A percentile compares a stretch with the other conserved stretches of the same genome.
Evolutionary conservation across 2,113 vertebrate species (phyloP).

Genomic region (Engraulis encrasicolus): DNA sequence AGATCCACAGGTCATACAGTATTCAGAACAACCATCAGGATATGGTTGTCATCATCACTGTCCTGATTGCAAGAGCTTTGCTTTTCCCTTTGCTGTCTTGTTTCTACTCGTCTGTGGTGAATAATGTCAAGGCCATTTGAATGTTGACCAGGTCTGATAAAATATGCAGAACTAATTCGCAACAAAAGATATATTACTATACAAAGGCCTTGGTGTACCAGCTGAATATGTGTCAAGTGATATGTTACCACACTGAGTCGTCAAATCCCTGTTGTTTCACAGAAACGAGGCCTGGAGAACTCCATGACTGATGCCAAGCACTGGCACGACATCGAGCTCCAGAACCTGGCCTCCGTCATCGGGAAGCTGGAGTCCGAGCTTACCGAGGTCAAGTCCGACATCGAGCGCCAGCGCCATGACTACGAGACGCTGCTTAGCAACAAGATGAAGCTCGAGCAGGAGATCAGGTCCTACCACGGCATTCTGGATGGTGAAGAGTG

Average conservation of each 20-base stretch:
- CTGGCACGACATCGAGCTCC: conserved; percentile 92
- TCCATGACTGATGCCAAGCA: conserved; percentile 85
- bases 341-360: conserved; percentile 89
- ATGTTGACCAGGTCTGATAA: background rate
- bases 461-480: conserved; percentile 83
- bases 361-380: conserved; percentile 89
- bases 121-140: background rate
- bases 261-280: too few species aligned
- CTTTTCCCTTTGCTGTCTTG: too few species aligned
- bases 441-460: conserved; percentile 84
- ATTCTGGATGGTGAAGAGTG: conserved; percentile 89
- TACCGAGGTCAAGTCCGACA: conserved; percentile 80
- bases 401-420: conserved; percentile 83
- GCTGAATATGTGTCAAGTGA: too few species aligned
- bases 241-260: too few species aligned
- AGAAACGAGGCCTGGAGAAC: conserved; percentile 94
- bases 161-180: background rate
- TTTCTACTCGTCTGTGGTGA: background rate
- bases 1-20: too few species aligned
- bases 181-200: too few species aligned
- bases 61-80: too few species aligned
- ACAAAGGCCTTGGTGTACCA: too few species aligned
- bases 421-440: conserved; percentile 80
- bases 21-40: too few species aligned
- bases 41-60: too few species aligned